Evolutionary conservation across 2,797 vertebrate genomes (phyloP).

Genomic region (Pterois miles): DNA sequence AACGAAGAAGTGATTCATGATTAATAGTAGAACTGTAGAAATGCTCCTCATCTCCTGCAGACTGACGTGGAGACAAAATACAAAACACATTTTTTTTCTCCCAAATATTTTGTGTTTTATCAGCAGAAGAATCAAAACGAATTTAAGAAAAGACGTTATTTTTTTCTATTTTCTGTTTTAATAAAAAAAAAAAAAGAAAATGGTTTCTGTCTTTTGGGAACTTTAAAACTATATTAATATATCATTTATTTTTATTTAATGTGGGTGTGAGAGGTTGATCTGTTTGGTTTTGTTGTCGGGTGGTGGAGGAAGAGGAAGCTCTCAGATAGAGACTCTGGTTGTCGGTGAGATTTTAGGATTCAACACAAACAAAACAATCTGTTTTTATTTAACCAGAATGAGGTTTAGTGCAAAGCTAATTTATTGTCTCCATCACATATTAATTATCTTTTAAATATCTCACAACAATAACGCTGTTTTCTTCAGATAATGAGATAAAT

Average conservation of each 20-base stretch:
- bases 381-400: too few relatives aligned
- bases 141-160: background rate
- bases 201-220: slow-evolving; percentile 3
- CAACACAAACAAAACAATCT: too few relatives aligned
- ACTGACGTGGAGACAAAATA: background rate
- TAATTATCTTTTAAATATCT: background rate
- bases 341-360: too few relatives aligned
- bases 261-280: background rate
- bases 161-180: background rate
- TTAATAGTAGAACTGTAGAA: background rate
- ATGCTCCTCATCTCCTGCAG: background rate
- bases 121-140: background rate
- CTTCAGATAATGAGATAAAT: background rate
- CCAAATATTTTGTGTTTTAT: background rate
- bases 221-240: background rate
- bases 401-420: background rate
- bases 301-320: slow-evolving; percentile 1
- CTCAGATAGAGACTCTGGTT: background rate
- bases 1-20: background rate
- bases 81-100: background rate
- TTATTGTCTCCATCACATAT: background rate
- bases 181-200: background rate
- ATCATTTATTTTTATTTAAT: slow-evolving; percentile 13
- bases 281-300: background rate
- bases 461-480: background rate